Conservation (phyloP, 2,113 vertebrate genomes). For the Aythya baeri region DNA sequence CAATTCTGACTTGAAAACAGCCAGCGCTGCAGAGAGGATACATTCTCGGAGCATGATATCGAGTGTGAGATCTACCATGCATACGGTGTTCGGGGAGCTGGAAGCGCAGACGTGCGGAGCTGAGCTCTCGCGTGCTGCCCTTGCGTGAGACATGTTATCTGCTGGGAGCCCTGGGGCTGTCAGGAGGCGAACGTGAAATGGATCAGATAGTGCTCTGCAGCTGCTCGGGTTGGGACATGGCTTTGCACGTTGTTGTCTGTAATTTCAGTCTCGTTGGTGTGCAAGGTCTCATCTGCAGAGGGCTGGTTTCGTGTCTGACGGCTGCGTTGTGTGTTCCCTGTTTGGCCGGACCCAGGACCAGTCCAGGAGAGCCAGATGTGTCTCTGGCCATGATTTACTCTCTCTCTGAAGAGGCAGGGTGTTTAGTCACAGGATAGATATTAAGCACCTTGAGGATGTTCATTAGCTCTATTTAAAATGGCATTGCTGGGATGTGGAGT, state of each 20-base stretch:
- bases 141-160: not conserved
- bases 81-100: not conserved
- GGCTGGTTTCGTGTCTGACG: rapidly evolving
- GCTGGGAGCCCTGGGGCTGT: not conserved
- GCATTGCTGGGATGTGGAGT: not conserved
- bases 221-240: not conserved
- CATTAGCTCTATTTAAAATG: not conserved
- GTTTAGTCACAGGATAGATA: not conserved
- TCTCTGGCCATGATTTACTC: not conserved
- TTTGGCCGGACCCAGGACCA: not conserved
- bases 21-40: not conserved
- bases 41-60: not conserved
- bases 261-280: not conserved
- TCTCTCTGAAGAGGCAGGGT: not conserved
- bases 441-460: not conserved
- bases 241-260: not conserved
- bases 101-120: not conserved
- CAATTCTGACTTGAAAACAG: not conserved
- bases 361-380: not conserved
- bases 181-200: not conserved
- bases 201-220: not conserved
- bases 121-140: not conserved
- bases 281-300: not conserved
- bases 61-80: not conserved
- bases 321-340: not conserved